Percentiles rank a stretch among this genome's conserved stretches.
These are phyloP conservation scores for Anagrus nilaparvatae DNA, from an alignment of 1,140 invertebrate species.

Conservation along the genomic window DNA sequence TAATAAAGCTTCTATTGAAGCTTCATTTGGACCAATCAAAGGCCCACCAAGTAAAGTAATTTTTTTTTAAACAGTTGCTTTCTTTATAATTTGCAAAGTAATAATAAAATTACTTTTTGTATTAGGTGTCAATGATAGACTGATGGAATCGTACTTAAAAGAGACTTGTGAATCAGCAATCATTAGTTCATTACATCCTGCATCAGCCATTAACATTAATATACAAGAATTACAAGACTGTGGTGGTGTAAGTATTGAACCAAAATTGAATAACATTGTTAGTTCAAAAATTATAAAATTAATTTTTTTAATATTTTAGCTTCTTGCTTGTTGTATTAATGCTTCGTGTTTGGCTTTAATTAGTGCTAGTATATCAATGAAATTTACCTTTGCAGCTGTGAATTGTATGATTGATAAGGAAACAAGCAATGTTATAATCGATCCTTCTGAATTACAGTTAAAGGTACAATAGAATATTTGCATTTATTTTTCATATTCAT, in stretches of 20 bases:
- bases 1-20: constrained; percentile 69
- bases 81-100: constrained; percentile 6
- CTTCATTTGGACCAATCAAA: constrained; percentile 62
- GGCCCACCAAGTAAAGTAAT: constrained; percentile 56
- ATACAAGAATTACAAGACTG: constrained; percentile 80
- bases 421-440: constrained; percentile 51
- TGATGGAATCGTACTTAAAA: constrained; percentile 62
- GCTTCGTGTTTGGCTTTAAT: constrained; percentile 68
- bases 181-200: constrained; percentile 59
- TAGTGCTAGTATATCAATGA: constrained; percentile 70
- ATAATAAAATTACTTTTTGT: constrained; percentile 9
- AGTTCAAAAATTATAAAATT: background rate
- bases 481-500: constrained; percentile 6
- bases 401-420: constrained; percentile 57
- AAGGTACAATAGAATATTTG: constrained; percentile 29
- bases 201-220: constrained; percentile 64
- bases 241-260: constrained; percentile 55
- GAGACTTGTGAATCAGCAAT: constrained; percentile 67
- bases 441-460: constrained; percentile 48
- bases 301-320: constrained; percentile 38
- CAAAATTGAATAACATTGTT: constrained; percentile 3
- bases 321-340: constrained; percentile 73
- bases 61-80: constrained; percentile 3
- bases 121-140: constrained; percentile 56
- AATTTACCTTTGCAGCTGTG: constrained; percentile 67